A percentile compares a stretch with the other conserved stretches of the same genome.
Evolutionary conservation across 2,113 vertebrate species (phyloP).

Genomic region (Cepphus grylle): DNA sequence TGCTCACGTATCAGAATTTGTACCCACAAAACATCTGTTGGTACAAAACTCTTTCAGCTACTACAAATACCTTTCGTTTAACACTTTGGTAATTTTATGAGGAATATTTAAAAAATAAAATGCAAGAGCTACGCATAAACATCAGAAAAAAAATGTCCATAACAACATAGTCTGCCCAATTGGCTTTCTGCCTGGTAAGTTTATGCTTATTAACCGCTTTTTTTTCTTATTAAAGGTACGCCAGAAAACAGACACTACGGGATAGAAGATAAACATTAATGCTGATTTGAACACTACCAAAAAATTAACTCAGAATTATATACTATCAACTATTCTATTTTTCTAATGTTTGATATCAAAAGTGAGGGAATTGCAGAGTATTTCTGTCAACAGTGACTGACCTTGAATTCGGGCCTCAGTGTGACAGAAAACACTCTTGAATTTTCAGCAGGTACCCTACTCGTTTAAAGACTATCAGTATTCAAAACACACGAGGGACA

Average conservation of each 20-base stretch:
- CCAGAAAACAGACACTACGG: neutral
- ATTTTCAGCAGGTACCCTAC: neutral
- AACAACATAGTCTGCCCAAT: neutral
- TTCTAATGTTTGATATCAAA: neutral
- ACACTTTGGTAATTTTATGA: neutral
- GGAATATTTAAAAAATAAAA: neutral
- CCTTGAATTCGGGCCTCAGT: neutral
- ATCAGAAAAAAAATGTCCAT: neutral
- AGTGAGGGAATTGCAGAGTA: neutral
- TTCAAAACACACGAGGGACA: neutral
- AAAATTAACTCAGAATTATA: neutral
- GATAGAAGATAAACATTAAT: neutral
- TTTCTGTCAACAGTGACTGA: neutral
- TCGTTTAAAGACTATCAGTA: neutral
- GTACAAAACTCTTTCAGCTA: neutral
- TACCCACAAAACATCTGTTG: neutral
- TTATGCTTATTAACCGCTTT: neutral
- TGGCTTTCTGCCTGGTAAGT: neutral
- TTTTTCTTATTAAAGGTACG: neutral
- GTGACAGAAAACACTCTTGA: neutral
- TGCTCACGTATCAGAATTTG: neutral
- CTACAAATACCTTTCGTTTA: neutral
- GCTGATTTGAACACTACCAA: neutral
- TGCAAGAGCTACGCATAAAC: neutral
- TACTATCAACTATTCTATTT: neutral